These are phyloP conservation scores for Coleophora deauratella DNA, from an alignment of 2,888 invertebrate genomes.

Conservation along the genomic window DNA sequence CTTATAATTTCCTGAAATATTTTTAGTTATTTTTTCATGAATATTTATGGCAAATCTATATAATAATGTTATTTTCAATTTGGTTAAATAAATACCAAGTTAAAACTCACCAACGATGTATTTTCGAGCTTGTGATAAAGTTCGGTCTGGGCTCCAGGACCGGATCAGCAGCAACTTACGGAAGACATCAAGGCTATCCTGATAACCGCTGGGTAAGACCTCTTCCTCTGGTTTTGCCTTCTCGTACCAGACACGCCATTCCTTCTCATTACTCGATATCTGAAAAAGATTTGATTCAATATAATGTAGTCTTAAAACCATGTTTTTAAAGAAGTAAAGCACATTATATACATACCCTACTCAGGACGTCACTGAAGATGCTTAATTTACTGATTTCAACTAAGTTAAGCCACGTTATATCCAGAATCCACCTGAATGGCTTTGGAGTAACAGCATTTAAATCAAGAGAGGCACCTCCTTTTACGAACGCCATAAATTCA, in stretches of 20 bases:
- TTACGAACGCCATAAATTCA: constrained; percentile 96
- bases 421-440: constrained; percentile 95
- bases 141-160: constrained; percentile 96
- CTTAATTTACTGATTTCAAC: constrained; percentile 92
- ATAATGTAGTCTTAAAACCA: background rate
- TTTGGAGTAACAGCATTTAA: constrained; percentile 94
- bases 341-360: constrained; percentile 71
- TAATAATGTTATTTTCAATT: too few relatives aligned
- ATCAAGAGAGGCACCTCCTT: constrained; percentile 96
- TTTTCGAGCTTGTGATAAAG: constrained; percentile 92
- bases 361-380: constrained; percentile 84
- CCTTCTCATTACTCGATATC: constrained; percentile 89
- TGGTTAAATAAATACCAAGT: too few relatives aligned
- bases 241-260: constrained; percentile 94
- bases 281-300: constrained; percentile 24
- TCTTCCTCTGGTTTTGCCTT: constrained; percentile 95
- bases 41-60: too few relatives aligned
- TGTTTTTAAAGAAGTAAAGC: background rate
- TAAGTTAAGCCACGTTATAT: constrained; percentile 96
- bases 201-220: constrained; percentile 91
- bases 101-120: constrained; percentile 89
- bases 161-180: constrained; percentile 89
- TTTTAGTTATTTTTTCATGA: background rate
- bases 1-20: background rate
- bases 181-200: constrained; percentile 89